phyloP scores from a whole-genome alignment of 2,113 vertebrate genomes.

The Microtus pennsylvanicus region DNA sequence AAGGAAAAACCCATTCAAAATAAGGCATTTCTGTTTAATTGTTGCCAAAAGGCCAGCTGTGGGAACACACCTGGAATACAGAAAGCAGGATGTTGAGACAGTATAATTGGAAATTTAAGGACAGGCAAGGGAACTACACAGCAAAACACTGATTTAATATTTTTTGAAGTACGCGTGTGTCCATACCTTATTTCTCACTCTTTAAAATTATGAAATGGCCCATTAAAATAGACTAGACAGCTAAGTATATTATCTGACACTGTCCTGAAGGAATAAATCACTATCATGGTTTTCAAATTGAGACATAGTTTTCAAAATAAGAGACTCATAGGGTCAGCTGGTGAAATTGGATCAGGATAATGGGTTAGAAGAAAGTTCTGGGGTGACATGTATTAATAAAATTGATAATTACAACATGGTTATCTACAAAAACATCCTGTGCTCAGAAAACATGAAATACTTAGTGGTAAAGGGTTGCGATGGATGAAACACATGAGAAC shows the following conservation, averaged over 20 bases:
- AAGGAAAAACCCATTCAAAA: background rate
- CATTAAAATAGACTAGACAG: background rate
- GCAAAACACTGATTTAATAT: background rate
- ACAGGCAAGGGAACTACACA: background rate
- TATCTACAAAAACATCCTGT: background rate
- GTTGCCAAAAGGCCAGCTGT: background rate
- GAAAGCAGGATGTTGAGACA: background rate
- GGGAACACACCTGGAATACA: background rate
- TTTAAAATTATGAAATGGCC: constrained; percentile 24
- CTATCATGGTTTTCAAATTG: background rate
- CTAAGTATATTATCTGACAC: background rate
- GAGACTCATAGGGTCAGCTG: background rate
- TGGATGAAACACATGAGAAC: background rate
- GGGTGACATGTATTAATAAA: background rate
- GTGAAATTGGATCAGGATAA: background rate
- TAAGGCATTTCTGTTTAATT: background rate
- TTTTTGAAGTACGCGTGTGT: background rate
- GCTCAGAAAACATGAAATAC: background rate
- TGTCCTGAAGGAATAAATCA: background rate
- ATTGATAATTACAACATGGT: background rate
- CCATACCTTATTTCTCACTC: background rate
- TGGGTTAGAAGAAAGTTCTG: background rate
- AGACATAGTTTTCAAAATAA: background rate
- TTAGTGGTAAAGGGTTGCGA: background rate
- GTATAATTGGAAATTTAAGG: background rate